phyloP scores from a whole-genome alignment of 1,140 invertebrate species.

The Tetramorium alpestre region DNA sequence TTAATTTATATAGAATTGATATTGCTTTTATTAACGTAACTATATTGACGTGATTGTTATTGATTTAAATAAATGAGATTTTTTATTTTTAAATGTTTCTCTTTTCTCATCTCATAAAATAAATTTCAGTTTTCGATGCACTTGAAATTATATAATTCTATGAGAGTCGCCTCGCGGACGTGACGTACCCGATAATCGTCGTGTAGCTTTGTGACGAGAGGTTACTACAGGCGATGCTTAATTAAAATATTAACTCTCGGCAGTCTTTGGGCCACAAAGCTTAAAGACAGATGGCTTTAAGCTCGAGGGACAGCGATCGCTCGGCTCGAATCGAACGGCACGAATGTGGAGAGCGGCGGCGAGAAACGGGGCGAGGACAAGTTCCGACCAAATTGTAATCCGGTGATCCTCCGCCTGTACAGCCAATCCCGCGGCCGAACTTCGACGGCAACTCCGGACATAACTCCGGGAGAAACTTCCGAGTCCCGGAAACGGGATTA shows the following conservation, averaged over 20 bases:
- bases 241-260: constrained; percentile 61
- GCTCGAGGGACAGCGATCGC: constrained; percentile 53
- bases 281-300: constrained; percentile 49
- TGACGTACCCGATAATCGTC: neutral
- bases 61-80: neutral
- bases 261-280: constrained; percentile 39
- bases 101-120: neutral
- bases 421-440: constrained; percentile 64
- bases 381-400: constrained; percentile 70
- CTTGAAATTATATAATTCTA: neutral
- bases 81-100: neutral
- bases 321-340: constrained; percentile 63
- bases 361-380: constrained; percentile 33
- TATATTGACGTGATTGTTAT: neutral
- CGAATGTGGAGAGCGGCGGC: neutral
- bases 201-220: constrained; percentile 12
- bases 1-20: neutral
- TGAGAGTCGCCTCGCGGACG: neutral
- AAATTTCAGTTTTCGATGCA: neutral
- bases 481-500: constrained; percentile 66
- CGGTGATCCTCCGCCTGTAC: constrained; percentile 64
- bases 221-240: constrained; percentile 13
- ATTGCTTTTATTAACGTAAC: neutral
- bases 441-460: constrained; percentile 66
- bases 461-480: constrained; percentile 68